Base-by-base conservation (phyloP, 2,113 vertebrate species). In the Atractosteus spatula region DNA sequence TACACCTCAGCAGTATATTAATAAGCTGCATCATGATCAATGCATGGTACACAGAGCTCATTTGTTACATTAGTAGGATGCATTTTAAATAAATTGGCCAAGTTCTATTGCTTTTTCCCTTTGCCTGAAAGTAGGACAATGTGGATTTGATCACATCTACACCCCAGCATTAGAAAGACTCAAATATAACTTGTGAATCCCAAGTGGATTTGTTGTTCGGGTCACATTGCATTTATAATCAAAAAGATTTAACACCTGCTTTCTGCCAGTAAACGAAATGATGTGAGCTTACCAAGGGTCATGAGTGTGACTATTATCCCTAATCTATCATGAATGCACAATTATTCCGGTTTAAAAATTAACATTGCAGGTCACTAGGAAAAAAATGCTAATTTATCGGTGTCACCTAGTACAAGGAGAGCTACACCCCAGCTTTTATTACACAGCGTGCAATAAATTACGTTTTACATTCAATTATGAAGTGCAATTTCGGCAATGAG, bases 381-480 rank as follows among this genome's bases (percentile, higher is more conserved):
- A 42, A 70, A 55, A 76, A 71, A 72, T 45, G 59, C 16, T 55
- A 55, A 68, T 76, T 76, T 76, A 72, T 55, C 54, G 56, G 41
- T 76, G 64, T 68, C 74, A 72, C 65, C 47, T 14, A 29, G 61
- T 57, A 65, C 65, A 68, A 55, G 65, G 66, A 68, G 59, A 69
- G 56, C 13, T 55, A 55, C 62, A 72, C 69, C 69, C 54, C 8
- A 63, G 45, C 56, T 72, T 72, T 76, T 62, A 72, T 67, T 71
- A 71, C 66, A 44, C 65, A 16, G 44, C 29, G 29, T 55, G 65
- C 70, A 66, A 72, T 72, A 76, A 68, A 72, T 76, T 70, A 72
- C 29, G 67, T 63, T 76, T 76, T 72, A 72, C 55, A 72, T 76
- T 74, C 76, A 67, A 71, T 74, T 62, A 64, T 69, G 69, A 51